These are phyloP conservation scores for Capitella teleta DNA, from an alignment of 1,140 invertebrate genomes.

Conservation along the genomic window DNA sequence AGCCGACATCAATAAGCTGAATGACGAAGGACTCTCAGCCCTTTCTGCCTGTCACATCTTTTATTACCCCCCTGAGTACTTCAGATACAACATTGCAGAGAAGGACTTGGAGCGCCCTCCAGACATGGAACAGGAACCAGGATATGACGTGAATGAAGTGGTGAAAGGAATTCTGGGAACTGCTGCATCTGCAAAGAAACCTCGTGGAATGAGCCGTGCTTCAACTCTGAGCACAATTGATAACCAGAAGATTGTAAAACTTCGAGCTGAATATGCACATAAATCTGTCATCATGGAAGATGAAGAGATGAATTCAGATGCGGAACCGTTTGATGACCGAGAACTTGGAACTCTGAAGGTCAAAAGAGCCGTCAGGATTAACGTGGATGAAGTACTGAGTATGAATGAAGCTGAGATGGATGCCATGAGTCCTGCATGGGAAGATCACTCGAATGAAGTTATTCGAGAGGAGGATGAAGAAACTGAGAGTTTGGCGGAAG, in stretches of 20 bases:
- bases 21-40: constrained; percentile 37
- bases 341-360: constrained; percentile 16
- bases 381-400: constrained; percentile 1
- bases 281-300: too few species aligned
- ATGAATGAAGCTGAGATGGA: too few species aligned
- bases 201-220: neutral
- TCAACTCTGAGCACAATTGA: too few species aligned
- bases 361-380: neutral
- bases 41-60: constrained; percentile 33
- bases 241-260: too few species aligned
- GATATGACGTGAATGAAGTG: constrained; percentile 3
- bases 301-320: too few species aligned
- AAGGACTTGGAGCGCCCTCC: constrained; percentile 18
- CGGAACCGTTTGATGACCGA: too few species aligned
- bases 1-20: constrained; percentile 38
- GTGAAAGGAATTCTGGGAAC: neutral
- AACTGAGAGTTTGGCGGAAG: too few species aligned
- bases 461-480: too few species aligned
- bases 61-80: constrained; percentile 35
- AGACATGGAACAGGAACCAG: constrained; percentile 1
- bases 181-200: neutral
- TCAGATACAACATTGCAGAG: constrained; percentile 35
- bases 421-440: too few species aligned
- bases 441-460: too few species aligned
- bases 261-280: too few species aligned